A percentile compares a stretch with the other conserved stretches of the same genome.
phyloP scores from a whole-genome alignment of 2,888 invertebrate genomes.

The Meliscaeva auricollis region DNA sequence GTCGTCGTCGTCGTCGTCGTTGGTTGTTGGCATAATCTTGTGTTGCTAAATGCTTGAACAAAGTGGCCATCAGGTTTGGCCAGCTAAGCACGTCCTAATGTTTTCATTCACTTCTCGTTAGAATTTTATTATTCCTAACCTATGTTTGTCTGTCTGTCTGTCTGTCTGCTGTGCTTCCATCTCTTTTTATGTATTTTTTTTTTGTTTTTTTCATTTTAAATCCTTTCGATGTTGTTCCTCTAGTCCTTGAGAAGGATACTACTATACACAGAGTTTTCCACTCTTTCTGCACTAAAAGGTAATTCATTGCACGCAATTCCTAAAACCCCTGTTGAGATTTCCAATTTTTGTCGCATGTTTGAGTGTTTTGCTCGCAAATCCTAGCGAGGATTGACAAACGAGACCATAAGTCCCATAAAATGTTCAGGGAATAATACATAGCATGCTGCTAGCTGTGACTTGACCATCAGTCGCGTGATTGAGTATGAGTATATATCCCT shows the following conservation, averaged over 20 bases:
- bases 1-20: neutral
- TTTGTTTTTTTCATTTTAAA: conserved; percentile 30
- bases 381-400: conserved; percentile 46
- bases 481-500: neutral
- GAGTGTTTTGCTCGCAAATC: conserved; percentile 46
- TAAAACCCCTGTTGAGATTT: conserved; percentile 55
- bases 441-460: neutral
- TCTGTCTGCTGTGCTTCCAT: conserved; percentile 48
- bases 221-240: too few species aligned
- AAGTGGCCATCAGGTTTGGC: conserved; percentile 67
- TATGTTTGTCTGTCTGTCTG: neutral
- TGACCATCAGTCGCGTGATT: conserved; percentile 29
- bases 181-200: conserved; percentile 1
- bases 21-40: conserved; percentile 29
- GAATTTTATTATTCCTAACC: conserved; percentile 66
- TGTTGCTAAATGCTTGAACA: conserved; percentile 56
- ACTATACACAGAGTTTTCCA: neutral
- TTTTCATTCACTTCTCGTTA: conserved; percentile 74
- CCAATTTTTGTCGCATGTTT: conserved; percentile 34
- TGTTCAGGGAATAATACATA: conserved; percentile 21
- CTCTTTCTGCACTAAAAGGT: conserved; percentile 46
- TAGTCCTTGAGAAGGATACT: neutral
- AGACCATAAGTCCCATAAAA: conserved; percentile 32
- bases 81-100: conserved; percentile 73
- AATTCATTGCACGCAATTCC: conserved; percentile 61